Evolutionary conservation across 2,888 invertebrate genomes (phyloP), one percentile per base, ranked within the genome.

Genomic region (Amiota communis): DNA sequence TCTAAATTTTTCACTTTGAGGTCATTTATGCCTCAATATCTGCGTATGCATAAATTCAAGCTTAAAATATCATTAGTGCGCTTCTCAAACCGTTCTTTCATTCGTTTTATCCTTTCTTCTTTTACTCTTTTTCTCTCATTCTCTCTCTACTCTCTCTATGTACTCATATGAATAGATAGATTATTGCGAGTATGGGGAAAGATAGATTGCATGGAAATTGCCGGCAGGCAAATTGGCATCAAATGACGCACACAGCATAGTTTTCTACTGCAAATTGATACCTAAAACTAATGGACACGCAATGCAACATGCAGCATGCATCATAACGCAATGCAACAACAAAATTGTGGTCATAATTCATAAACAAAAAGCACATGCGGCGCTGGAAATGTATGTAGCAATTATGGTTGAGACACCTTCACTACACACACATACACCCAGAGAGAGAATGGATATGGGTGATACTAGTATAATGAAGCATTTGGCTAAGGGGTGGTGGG

Each of bases 271-370:
- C 76, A 83, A 83, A 83, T 84, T 80, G 83, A 82, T 84, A 76
- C 79, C 80, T 77, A 72, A 81, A 79, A 78, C 77, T 77, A 80
- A 79, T 80, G 75, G 74, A 78, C 81, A 83, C 76, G 78, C 82
- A 77, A 79, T 23, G 70, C 49, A 67, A 67, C 67, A 68, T 68
- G 67, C 51, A 15, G 65, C 65, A n/a, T 12, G 8, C 63, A 20
- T 17, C 11, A 51, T 13, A 53, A 53, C 13, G 51, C 51, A 68
- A 36, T 49, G 65, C 65, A 51, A 53, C 53, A 36, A 46, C 53
- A 68, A 23, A 68, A 68, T 68, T 68, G 67, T 20, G 23, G 67
- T 53, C 67, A 68, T 68, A 68, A 68, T 53, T 68, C 67, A 68
- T 53, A n/a, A 36, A 36, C 36, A 36, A 36, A n/a, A 20, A 23